These are phyloP conservation scores for Periparus ater DNA, from an alignment of 2,797 vertebrate species.

Conservation along the genomic window DNA sequence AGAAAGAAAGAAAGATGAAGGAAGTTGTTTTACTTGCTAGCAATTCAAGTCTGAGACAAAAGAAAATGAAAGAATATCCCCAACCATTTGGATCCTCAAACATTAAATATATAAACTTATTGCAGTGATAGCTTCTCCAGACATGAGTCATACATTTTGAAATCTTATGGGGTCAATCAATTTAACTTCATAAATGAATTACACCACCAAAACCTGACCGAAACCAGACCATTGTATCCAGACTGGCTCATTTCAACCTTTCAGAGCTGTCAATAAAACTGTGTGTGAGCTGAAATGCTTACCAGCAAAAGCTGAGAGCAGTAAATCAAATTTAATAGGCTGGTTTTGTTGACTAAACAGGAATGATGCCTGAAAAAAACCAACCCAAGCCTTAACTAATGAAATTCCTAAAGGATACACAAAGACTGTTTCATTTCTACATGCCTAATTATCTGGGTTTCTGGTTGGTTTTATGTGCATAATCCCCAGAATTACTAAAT, in stretches of 20 bases:
- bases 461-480: neutral
- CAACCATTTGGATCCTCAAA: slow-evolving; percentile 3
- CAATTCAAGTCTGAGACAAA: slow-evolving; percentile 26
- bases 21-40: slow-evolving; percentile 4
- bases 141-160: slow-evolving; percentile 63
- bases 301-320: slow-evolving; percentile 47
- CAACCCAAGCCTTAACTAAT: slow-evolving; percentile 4
- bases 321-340: slow-evolving; percentile 54
- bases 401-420: slow-evolving; percentile 10
- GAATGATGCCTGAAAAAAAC: neutral
- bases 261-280: slow-evolving; percentile 35
- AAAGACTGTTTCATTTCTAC: slow-evolving; percentile 12
- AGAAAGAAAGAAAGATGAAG: neutral
- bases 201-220: slow-evolving; percentile 48
- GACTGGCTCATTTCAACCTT: slow-evolving; percentile 14
- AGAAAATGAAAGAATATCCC: slow-evolving; percentile 41
- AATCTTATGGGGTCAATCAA: slow-evolving; percentile 39
- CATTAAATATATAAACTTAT: slow-evolving; percentile 18
- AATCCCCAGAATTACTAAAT: slow-evolving; percentile 10
- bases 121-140: slow-evolving; percentile 43
- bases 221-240: slow-evolving; percentile 44
- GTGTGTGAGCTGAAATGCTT: slow-evolving; percentile 27
- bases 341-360: neutral
- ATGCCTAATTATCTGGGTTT: neutral
- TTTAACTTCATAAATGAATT: slow-evolving; percentile 45